phyloP scores from a whole-genome alignment of 2,888 invertebrate genomes.

The Tryphoninae sp. region DNA sequence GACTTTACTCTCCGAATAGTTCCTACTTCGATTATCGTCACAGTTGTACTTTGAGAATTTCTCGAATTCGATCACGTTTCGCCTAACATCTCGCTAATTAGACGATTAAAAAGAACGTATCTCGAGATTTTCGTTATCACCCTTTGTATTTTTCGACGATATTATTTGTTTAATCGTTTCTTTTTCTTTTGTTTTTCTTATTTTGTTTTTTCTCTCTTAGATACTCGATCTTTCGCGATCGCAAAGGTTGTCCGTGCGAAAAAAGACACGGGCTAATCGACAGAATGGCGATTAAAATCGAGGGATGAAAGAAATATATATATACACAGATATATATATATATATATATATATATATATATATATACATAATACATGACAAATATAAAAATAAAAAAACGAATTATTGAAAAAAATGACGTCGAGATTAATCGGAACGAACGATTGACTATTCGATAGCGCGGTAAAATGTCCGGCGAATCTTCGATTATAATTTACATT shows the following conservation, averaged over 20 bases:
- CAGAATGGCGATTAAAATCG: slow-evolving; percentile 46
- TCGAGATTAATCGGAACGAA: slow-evolving; percentile 38
- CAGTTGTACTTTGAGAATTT: slow-evolving; percentile 7
- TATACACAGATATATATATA: slow-evolving; percentile 17
- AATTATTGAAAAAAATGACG: slow-evolving; percentile 44
- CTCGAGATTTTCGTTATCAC: slow-evolving; percentile 26
- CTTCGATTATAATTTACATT: slow-evolving; percentile 45
- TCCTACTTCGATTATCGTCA: neutral
- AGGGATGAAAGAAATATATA: slow-evolving; percentile 26
- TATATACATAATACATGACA: neutral
- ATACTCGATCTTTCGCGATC: slow-evolving; percentile 10
- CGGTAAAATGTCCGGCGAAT: slow-evolving; percentile 17
- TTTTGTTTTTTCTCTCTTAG: neutral
- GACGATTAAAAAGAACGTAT: slow-evolving; percentile 16
- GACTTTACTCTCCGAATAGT: neutral
- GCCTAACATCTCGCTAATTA: slow-evolving; percentile 9
- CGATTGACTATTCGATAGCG: slow-evolving; percentile 45
- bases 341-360: slow-evolving; percentile 8
- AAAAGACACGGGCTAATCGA: slow-evolving; percentile 25
- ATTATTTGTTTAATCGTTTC: neutral
- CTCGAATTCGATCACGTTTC: too few species aligned
- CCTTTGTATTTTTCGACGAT: neutral
- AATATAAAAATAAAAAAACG: slow-evolving; percentile 27
- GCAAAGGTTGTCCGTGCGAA: slow-evolving; percentile 34
- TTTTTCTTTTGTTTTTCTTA: neutral